Conservation (phyloP, 92 coral and sea anemone genomes). For the Heliopora coerulea region DNA sequence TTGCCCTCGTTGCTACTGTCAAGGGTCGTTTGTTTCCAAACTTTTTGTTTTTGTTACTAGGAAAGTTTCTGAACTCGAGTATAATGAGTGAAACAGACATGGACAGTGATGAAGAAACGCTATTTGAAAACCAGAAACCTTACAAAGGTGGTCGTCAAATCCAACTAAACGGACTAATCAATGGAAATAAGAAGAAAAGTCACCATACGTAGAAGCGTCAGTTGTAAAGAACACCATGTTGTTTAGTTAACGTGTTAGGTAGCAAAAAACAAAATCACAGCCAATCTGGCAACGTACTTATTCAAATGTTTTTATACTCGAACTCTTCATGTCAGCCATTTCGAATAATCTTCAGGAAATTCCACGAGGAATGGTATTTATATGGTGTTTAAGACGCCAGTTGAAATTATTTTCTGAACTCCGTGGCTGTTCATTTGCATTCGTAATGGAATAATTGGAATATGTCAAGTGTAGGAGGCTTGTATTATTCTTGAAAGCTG, state of each 20-base stretch:
- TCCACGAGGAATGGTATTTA: too few species aligned
- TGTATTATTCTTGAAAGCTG: too few species aligned
- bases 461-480: too few species aligned
- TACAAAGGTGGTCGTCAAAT: constrained; percentile 65
- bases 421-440: neutral
- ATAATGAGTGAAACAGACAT: constrained; percentile 88
- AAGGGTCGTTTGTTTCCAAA: neutral
- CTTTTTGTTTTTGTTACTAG: constrained; percentile 36
- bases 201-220: neutral
- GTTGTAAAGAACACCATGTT: neutral
- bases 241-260: neutral
- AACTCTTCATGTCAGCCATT: too few species aligned
- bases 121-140: constrained; percentile 91
- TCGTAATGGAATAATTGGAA: too few species aligned
- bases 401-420: too few species aligned
- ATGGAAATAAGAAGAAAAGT: constrained; percentile 25
- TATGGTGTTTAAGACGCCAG: too few species aligned
- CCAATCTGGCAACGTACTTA: neutral
- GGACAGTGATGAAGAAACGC: constrained; percentile 90
- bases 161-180: constrained; percentile 51
- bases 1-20: too few species aligned
- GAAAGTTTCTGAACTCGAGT: constrained; percentile 79
- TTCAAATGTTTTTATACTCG: neutral
- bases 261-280: neutral
- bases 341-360: too few species aligned